These are phyloP conservation scores for Eristalis arbustorum DNA, from an alignment of 2,888 invertebrate genomes.

Conservation along the genomic window DNA sequence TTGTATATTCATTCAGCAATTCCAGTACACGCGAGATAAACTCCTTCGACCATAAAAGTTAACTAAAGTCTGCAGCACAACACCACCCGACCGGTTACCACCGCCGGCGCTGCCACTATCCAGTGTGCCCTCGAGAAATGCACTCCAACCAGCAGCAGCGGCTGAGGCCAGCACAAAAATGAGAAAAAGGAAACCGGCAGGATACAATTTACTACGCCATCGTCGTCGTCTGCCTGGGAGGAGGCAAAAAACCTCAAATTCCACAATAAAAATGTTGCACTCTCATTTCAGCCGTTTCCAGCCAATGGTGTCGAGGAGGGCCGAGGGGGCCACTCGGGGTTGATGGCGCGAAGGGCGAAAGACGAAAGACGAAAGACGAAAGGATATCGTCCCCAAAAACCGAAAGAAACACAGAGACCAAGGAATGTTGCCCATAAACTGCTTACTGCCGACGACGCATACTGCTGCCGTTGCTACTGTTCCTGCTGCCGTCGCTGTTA, in stretches of 20 bases:
- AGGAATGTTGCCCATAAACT: slow-evolving; percentile 58
- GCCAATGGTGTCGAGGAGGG: background rate
- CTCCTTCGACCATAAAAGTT: slow-evolving; percentile 63
- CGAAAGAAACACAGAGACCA: slow-evolving; percentile 29
- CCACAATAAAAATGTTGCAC: slow-evolving; percentile 67
- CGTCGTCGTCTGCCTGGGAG: slow-evolving; percentile 20
- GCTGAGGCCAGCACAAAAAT: background rate
- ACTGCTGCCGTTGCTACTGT: slow-evolving; percentile 3
- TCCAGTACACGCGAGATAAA: slow-evolving; percentile 62
- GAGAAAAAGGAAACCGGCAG: slow-evolving; percentile 60
- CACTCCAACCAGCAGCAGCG: background rate
- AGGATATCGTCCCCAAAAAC: slow-evolving; percentile 19
- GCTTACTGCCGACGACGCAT: slow-evolving; percentile 59
- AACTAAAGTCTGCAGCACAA: slow-evolving; percentile 52
- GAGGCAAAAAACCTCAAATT: slow-evolving; percentile 23
- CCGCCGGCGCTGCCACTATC: too few species aligned
- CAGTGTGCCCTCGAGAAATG: background rate
- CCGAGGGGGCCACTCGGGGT: too few species aligned
- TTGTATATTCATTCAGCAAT: slow-evolving; percentile 64
- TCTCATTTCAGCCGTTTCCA: slow-evolving; percentile 35
- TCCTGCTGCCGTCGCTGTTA: slow-evolving; percentile 6
- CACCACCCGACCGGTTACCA: slow-evolving; percentile 24
- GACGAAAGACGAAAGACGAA: background rate
- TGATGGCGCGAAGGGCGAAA: background rate
- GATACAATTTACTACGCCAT: slow-evolving; percentile 67